Conservation (phyloP, 2,888 invertebrate species). For the Capitulum mitella region DNA sequence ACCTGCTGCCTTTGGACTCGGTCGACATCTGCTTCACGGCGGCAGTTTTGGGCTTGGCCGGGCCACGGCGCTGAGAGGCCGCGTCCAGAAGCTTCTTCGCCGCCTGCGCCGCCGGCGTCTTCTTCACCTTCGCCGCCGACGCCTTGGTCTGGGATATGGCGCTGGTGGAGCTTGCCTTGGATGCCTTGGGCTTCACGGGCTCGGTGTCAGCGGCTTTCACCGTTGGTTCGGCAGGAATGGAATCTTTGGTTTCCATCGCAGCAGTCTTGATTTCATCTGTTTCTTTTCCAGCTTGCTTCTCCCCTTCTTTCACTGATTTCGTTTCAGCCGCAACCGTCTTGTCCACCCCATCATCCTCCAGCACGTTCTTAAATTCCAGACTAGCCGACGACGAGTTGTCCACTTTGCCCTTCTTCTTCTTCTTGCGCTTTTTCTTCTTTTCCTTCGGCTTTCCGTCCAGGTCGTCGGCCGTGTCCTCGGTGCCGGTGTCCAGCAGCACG, state of each 20-base stretch:
- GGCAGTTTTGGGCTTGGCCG: not conserved
- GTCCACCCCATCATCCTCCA: not conserved
- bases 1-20: not conserved
- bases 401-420: conserved; percentile 1
- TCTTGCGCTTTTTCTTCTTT: conserved; percentile 19
- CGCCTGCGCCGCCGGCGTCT: not conserved
- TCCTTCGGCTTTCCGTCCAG: conserved; percentile 8
- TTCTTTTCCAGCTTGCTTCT: too few relatives aligned
- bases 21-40: not conserved
- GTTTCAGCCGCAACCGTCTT: too few relatives aligned
- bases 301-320: too few relatives aligned
- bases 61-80: not conserved
- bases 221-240: too few relatives aligned
- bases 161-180: not conserved
- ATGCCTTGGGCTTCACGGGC: not conserved
- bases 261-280: too few relatives aligned
- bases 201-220: not conserved
- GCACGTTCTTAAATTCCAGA: not conserved
- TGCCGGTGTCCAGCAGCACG: not conserved
- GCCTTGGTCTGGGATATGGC: not conserved
- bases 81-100: not conserved
- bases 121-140: not conserved
- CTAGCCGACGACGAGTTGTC: not conserved
- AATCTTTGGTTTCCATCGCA: not conserved
- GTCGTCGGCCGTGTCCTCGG: not conserved